phyloP scores from a whole-genome alignment of 35 echinoderm and acorn worm species.

The Heliocidaris erythrogramma region DNA sequence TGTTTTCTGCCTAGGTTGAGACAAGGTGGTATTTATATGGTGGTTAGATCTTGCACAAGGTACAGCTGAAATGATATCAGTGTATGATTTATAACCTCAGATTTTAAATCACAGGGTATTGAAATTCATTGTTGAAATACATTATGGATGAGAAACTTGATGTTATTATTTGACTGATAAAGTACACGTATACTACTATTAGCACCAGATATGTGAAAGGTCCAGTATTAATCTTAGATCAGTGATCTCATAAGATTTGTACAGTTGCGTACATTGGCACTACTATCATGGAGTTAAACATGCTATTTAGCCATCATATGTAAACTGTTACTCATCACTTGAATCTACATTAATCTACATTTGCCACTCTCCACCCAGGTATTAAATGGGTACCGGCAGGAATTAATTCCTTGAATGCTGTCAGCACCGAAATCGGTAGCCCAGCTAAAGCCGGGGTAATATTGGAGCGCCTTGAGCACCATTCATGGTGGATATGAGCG shows the following conservation, averaged over 20 bases:
- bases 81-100: not conserved
- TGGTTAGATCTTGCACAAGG: too few relatives aligned
- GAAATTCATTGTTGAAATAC: not conserved
- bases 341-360: too few relatives aligned
- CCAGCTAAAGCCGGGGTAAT: too few relatives aligned
- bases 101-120: not conserved
- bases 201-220: not conserved
- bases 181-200: not conserved
- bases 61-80: too few relatives aligned
- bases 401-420: too few relatives aligned
- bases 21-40: too few relatives aligned
- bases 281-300: not conserved
- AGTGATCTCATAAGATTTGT: not conserved
- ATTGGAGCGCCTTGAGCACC: too few relatives aligned
- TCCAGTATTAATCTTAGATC: not conserved
- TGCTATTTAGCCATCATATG: not conserved
- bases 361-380: too few relatives aligned
- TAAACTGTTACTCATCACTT: not conserved
- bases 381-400: too few relatives aligned
- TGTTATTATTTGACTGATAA: not conserved
- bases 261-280: not conserved
- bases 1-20: too few relatives aligned
- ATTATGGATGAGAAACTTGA: not conserved
- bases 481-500: too few relatives aligned
- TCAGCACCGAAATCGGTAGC: too few relatives aligned